Evolutionary conservation across 23 tunicate genomes (phyloP).

Genomic region (Trididemnum miniatum): DNA sequence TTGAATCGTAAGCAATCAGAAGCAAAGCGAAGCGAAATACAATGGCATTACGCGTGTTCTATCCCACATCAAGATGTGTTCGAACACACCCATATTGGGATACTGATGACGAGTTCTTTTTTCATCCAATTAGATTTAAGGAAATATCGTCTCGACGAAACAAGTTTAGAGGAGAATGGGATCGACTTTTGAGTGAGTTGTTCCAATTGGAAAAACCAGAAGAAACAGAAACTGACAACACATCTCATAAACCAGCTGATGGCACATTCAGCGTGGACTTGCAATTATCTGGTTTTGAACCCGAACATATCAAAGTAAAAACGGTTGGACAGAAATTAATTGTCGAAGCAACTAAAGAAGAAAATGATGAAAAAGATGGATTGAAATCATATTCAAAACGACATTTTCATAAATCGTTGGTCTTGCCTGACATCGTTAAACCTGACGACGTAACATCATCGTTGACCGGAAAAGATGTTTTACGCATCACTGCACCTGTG

Average conservation of each 20-base stretch:
- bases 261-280: neutral
- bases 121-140: neutral
- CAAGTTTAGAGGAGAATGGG: neutral
- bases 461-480: slow-evolving; percentile 20
- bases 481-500: slow-evolving; percentile 31
- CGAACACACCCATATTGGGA: neutral
- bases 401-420: slow-evolving; percentile 18
- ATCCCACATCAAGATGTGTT: neutral
- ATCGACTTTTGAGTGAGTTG: neutral
- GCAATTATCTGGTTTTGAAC: slow-evolving; percentile 19
- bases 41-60: slow-evolving; percentile 5
- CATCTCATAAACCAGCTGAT: neutral
- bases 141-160: neutral
- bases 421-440: slow-evolving; percentile 31
- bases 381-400: slow-evolving; percentile 22
- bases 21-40: neutral
- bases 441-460: slow-evolving; percentile 22
- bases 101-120: neutral
- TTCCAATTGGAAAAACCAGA: neutral
- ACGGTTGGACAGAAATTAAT: slow-evolving; percentile 25
- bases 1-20: neutral
- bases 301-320: slow-evolving; percentile 29
- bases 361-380: neutral
- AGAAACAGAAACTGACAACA: neutral
- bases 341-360: slow-evolving; percentile 24